Evolutionary conservation across 1,140 invertebrate species (phyloP).

Genomic region (Cyclargus thomasi): DNA sequence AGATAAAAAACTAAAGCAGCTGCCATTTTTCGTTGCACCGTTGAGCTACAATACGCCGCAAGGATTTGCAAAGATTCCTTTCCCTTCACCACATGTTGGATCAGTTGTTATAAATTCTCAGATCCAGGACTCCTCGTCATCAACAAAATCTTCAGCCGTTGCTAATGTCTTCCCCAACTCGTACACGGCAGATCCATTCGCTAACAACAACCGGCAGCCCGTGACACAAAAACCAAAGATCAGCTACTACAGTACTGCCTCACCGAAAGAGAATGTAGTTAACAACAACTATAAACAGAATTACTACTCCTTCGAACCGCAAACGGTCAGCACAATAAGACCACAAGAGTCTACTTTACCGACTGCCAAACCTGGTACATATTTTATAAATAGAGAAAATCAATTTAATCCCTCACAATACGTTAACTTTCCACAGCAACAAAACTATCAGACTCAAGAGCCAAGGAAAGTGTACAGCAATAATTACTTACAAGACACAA

Average conservation of each 20-base stretch:
- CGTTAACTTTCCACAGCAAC: constrained; percentile 38
- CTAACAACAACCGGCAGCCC: constrained; percentile 33
- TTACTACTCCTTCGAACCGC: constrained; percentile 63
- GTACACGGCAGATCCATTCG: constrained; percentile 37
- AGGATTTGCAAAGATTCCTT: constrained; percentile 88
- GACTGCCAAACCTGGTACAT: constrained; percentile 33
- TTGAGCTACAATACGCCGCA: constrained; percentile 86
- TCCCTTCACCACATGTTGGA: constrained; percentile 89
- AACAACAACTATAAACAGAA: constrained; percentile 44
- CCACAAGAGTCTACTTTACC: constrained; percentile 35
- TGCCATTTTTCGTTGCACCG: constrained; percentile 90
- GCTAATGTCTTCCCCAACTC: constrained; percentile 40
- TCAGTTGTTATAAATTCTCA: constrained; percentile 83
- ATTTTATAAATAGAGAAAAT: constrained; percentile 42
- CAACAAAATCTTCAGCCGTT: constrained; percentile 26
- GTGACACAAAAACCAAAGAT: constrained; percentile 54
- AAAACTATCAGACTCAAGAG: constrained; percentile 32
- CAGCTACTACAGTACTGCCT: constrained; percentile 55
- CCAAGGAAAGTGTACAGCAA: constrained; percentile 26
- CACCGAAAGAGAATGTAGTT: constrained; percentile 44
- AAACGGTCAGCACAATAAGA: constrained; percentile 52
- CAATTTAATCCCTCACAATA: constrained; percentile 47
- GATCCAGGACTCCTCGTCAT: constrained; percentile 44
- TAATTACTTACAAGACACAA: constrained; percentile 27
- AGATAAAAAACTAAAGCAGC: constrained; percentile 82